A percentile compares a stretch with the other conserved stretches of the same genome.
Evolutionary conservation across 2,797 vertebrate species (phyloP).

Genomic region (Labeo calbasu): DNA sequence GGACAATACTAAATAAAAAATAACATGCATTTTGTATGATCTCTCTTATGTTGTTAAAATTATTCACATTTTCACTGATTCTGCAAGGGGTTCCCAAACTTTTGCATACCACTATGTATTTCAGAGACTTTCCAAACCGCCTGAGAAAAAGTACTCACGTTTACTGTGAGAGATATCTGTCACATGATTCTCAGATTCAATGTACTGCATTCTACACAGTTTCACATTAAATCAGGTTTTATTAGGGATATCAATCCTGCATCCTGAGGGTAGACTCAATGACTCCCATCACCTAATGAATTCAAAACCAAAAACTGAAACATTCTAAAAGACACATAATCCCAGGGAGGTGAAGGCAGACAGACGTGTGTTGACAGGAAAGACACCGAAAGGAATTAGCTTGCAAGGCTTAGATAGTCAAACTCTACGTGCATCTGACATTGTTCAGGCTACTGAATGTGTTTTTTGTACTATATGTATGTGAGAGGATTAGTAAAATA

Average conservation of each 20-base stretch:
- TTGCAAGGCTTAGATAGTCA: slow-evolving; percentile 7
- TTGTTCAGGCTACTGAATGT: background rate
- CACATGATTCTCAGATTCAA: slow-evolving; percentile 2
- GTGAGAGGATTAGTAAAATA: slow-evolving; percentile 1
- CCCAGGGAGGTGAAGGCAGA: background rate
- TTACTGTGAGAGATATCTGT: background rate
- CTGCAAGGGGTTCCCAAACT: no score
- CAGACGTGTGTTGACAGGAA: slow-evolving; percentile 28
- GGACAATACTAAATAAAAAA: no score
- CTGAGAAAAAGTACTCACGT: background rate
- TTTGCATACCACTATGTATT: background rate
- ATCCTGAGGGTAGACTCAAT: background rate
- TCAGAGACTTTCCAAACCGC: background rate
- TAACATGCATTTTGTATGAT: no score
- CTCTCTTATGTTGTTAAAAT: no score
- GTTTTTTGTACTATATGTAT: background rate
- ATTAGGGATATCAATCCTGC: background rate
- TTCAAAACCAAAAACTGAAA: slow-evolving; percentile 22
- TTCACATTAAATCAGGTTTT: background rate
- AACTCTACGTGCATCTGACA: slow-evolving; percentile 2
- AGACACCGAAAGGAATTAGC: slow-evolving; percentile 21
- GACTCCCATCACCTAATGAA: background rate
- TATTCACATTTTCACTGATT: no score
- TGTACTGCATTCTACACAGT: background rate
- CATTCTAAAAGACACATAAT: slow-evolving; percentile 28